Evolutionary conservation across 2,113 vertebrate species (phyloP).

Genomic region (Cyanoliseus patagonus): DNA sequence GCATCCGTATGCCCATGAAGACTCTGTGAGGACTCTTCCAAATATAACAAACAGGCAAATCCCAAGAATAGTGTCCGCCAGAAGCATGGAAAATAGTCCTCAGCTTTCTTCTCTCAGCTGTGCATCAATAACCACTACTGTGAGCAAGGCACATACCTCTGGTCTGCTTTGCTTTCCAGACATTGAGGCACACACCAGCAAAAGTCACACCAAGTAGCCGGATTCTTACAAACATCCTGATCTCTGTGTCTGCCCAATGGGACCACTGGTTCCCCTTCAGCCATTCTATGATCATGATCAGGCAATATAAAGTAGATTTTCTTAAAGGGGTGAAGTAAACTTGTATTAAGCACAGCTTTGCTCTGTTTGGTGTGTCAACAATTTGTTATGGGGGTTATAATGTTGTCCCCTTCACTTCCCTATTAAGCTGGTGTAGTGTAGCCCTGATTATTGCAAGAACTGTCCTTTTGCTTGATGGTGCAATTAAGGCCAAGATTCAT

Average conservation of each 20-base stretch:
- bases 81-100: background rate
- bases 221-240: background rate
- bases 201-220: background rate
- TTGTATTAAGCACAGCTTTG: background rate
- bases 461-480: background rate
- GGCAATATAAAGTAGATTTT: background rate
- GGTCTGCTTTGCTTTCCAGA: background rate
- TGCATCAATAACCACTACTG: background rate
- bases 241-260: background rate
- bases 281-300: background rate
- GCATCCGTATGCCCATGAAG: background rate
- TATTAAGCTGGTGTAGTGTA: background rate
- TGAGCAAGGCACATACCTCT: background rate
- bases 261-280: background rate
- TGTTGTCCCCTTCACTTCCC: background rate
- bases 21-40: background rate
- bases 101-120: background rate
- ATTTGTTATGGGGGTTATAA: background rate
- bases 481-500: background rate
- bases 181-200: accelerated
- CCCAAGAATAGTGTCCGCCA: background rate
- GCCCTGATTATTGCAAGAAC: background rate
- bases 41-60: background rate
- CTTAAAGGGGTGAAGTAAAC: background rate
- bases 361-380: background rate